Evolutionary conservation across 2,113 vertebrate genomes (phyloP), one percentile per base, ranked within the genome.

Genomic region (Hippocampus mohnikei): DNA sequence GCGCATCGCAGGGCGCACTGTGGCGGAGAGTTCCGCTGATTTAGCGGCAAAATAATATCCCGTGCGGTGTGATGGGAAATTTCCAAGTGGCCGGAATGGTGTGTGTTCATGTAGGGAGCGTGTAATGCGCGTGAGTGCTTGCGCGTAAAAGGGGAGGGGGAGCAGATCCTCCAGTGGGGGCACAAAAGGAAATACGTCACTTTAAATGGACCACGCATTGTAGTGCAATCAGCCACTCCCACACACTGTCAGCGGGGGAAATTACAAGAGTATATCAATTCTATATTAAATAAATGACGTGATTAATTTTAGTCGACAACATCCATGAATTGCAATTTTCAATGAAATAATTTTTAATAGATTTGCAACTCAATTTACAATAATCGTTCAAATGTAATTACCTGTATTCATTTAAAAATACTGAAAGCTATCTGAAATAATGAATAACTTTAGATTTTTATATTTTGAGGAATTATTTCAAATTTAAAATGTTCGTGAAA

Each of bases 111-210:
- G 75, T 65, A 67, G 81, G 33, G 70, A 41, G 78, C 33, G 68
- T 61, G 25, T 21, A 63, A 72, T 66, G 73, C 67, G 73, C 25
- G 69, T 41, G 69, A 66, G 50, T 62, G 69, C 56, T 73, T 73
- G 75, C 70, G 73, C 71, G 75, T 81, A 67, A 83, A 72, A 67
- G 71, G 70, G 72, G 70, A 46, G 72, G 80, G 67, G 79, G 13
- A 18, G 78, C 58, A 29, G 61, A 87, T 79, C 85, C 81, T 70
- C 66, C 72, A 44, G 78, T 76, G 82, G 82, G 80, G 72, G 66
- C 69, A 73, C 72, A 71, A 80, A 56, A 86, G 92, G 92, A 93
- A 92, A 86, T 87, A 64, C 92, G 91, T 92, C 91, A 93, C 83
- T 79, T 81, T 56, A 58, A 80, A 80, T 84, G 84, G 90, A 73